Conservation (phyloP, 1,140 invertebrate species). For the Trinorchestia longiramus region DNA sequence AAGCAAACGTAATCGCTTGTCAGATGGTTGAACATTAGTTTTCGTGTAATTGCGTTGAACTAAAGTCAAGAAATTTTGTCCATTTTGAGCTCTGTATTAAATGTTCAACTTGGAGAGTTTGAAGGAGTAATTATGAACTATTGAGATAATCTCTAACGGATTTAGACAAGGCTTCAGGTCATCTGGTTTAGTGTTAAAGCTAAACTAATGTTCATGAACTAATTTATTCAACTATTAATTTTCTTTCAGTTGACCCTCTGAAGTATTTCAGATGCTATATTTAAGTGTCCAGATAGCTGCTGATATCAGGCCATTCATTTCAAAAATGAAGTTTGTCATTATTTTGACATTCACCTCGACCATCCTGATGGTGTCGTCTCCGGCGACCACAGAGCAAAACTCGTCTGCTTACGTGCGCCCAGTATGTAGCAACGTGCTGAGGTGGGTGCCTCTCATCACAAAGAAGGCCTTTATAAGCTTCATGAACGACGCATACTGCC, state of each 20-base stretch:
- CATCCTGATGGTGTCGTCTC: not conserved
- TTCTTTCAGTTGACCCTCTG: not conserved
- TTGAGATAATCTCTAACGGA: too few species aligned
- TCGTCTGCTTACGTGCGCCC: not conserved
- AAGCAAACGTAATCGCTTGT: too few species aligned
- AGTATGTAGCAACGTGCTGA: not conserved
- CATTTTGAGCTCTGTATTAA: too few species aligned
- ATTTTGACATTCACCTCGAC: not conserved
- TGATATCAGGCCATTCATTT: not conserved
- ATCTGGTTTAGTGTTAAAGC: too few species aligned
- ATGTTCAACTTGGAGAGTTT: too few species aligned
- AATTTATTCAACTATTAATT: not conserved
- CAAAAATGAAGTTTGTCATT: not conserved
- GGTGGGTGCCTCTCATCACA: not conserved
- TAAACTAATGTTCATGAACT: not conserved
- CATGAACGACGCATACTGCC: conserved; percentile 33
- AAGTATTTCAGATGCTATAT: not conserved
- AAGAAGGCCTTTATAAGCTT: not conserved
- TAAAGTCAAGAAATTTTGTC: too few species aligned
- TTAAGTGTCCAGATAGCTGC: not conserved
- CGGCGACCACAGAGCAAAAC: not conserved
- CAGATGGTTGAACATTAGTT: too few species aligned
- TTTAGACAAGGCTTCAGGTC: too few species aligned
- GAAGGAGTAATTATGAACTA: too few species aligned
- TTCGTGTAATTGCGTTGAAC: too few species aligned